phyloP scores from a whole-genome alignment of 2,113 vertebrate genomes.

The Oryzias melastigma region DNA sequence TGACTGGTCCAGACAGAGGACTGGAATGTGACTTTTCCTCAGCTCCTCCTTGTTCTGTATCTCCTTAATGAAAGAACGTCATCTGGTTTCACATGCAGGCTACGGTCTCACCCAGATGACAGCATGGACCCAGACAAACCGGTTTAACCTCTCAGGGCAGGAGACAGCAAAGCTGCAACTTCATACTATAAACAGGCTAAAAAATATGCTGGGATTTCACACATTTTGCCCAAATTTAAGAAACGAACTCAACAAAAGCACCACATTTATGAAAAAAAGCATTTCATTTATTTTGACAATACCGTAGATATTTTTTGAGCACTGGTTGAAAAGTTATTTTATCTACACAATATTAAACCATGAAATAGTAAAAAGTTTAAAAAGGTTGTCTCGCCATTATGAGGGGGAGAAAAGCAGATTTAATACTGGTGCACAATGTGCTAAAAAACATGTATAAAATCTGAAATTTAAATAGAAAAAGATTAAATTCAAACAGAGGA shows the following conservation, averaged over 20 bases:
- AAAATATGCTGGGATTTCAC: too few relatives aligned
- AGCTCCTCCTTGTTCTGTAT: conserved; percentile 16
- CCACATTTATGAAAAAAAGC: conserved; percentile 1
- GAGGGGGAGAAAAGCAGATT: background rate
- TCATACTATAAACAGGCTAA: too few relatives aligned
- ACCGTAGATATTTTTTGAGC: conserved; percentile 10
- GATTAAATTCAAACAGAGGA: background rate
- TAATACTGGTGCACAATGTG: background rate
- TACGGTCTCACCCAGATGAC: conserved; percentile 15
- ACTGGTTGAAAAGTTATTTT: conserved; percentile 5
- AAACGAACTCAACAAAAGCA: background rate
- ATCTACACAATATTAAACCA: conserved; percentile 26
- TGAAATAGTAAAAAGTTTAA: conserved; percentile 12
- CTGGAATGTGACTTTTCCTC: background rate
- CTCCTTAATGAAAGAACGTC: conserved; percentile 7
- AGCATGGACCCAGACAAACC: conserved; percentile 15
- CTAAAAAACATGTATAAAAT: background rate
- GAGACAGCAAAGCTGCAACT: too few relatives aligned
- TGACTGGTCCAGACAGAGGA: background rate
- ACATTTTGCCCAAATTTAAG: too few relatives aligned
- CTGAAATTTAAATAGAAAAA: background rate
- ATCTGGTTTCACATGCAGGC: background rate
- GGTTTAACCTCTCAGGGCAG: background rate
- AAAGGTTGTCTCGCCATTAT: background rate
- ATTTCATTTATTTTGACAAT: conserved; percentile 57